Base-by-base conservation (phyloP, 2,113 vertebrate genomes). In the Aphelocoma coerulescens region DNA sequence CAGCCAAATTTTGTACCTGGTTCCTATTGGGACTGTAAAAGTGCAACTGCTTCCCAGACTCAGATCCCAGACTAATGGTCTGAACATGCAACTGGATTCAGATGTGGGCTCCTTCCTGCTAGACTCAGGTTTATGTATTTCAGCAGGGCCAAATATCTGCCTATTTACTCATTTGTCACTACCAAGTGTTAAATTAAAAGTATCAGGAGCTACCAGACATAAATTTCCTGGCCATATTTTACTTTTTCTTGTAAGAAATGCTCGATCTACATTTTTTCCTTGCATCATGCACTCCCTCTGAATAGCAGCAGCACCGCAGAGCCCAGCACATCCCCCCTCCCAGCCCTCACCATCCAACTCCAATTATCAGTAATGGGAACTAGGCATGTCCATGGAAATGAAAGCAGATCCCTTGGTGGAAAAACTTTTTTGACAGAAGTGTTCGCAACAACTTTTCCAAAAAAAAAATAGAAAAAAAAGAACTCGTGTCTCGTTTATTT, bases 351-450 rank as follows among this genome's bases (percentile, higher is more conserved):
- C 85, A 77, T 22, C 75, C 46, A 80, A 13, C 43, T 93, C 89
- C 75, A 55, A 17, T 89, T 80, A 94, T 74, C 48, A 13, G 43
- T 23, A 69, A 91, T 3, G 28, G 91, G 77, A 96, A 35, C 84
- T 52, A 72, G 51, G 77, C 89, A 94, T 27, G 28, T 48, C 58
- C 79, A 95, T 67, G 88, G 75, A 94, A 95, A 88, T 58, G 58
- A 92, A 88, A 95, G 90, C 73, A 89, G 93, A 90, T 84, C 84
- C 98, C 98, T 98, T 92, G 95, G 94, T 71, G 96, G 91, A 98
- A 98, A 98, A 98, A 98, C 98, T 99, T 99, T 90, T 98, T 97
- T 98, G 98, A 98, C 98, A 98, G 97, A 98, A 98, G 96, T 95
- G 95, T 97, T 98, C 48, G 81, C 97, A 99, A 98, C 98, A 98